Base-by-base conservation (phyloP, 2,113 vertebrate genomes). In the Numida meleagris region DNA sequence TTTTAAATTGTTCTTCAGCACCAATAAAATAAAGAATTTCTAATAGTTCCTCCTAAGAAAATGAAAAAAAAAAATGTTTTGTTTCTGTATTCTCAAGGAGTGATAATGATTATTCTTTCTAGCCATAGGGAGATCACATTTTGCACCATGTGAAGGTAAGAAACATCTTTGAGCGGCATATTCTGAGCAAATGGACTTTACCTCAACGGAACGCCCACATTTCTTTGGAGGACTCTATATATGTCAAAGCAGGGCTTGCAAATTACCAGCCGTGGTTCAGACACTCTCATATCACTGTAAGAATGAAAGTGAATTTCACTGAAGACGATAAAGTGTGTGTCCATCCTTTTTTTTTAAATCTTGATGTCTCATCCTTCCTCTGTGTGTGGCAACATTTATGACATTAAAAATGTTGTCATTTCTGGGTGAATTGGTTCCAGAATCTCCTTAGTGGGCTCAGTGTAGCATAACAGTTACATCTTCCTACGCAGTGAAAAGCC, bases 191-290 rank as follows among this genome's bases (percentile, higher is more conserved):
- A 48, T 51, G 29, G 75, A 48, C 65, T 51, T 31, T 90, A 66
- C 43, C 31, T 65, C 61, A 85, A 51, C 11, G 50, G 65, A 76
- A 72, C 0, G 0, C 14, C 31, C 73, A 61, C 0, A 0, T 92
- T 83, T 90, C 51, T 68, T 80, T 61, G 23, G 8, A 14, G 31
- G 29, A 12, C 25, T 63, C 25, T 17, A 4, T n/a, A 9, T 46
- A 10, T 81, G 42, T 82, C 45, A 88, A 81, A 88, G 51, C 45
- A 90, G 34, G 34, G 13, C 40, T 91, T 82, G 79, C 34, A 58
- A 86, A 86, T 77, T 59, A 59, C 61, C 57, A 74, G n/a, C 38
- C 34, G 14, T 36, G 42, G 48, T 62, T 86, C 53, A 90, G 45
- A 48, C 34, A 51, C 15, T 90, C 18, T 43, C 11, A 29, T 80